Base-by-base conservation (phyloP, 2,797 vertebrate genomes). In the Neosilurus hyrtlii region DNA sequence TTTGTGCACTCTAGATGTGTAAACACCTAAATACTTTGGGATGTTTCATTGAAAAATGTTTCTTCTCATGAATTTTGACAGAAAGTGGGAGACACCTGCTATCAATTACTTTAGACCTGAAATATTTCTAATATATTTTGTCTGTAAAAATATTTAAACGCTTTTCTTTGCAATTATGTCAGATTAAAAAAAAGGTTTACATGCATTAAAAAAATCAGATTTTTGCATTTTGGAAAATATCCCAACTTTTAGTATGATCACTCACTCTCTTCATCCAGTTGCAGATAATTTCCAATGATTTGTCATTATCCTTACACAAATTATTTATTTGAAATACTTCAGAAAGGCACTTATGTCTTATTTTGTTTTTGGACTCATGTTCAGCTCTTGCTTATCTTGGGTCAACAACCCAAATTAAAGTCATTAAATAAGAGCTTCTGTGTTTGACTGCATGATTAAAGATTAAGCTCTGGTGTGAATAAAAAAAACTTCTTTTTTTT, bases 401-500 rank as follows among this genome's bases (percentile, higher is more conserved):
- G 8, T 24, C 71, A 73, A 73, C 24, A 56, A 7, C 12, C 2
- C 3, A 10, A 30, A 73, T 56, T 56, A 52, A 72, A 72, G 71
- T 35, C 4, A 0, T 30, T 18, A 22, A 30, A 16, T 30, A 26
- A 54, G 24, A 52, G 57, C 12, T 24, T 59, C 57, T 77, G 43
- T 63, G 56, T 72, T 18, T 77, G 71, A 79, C 63, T 61, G 2
- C 20, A 51, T 81, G 54, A 78, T 30, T 37, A 70, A 22, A 68
- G 72, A 84, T 77, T 79, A 61, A 49, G 24, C 56, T 82, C 49
- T 51, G 26, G 70, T 20, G 22, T 37, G 59, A 83, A 81, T 35
- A 56, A 57, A 54, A 82, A 54, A 84, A 22, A 73, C 63, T 49
- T 63, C 79, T 88, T 81, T 80, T 72, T 61, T 67, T 71, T 76